Base-by-base conservation (phyloP, 1,140 invertebrate species). In the Limonius californicus region DNA sequence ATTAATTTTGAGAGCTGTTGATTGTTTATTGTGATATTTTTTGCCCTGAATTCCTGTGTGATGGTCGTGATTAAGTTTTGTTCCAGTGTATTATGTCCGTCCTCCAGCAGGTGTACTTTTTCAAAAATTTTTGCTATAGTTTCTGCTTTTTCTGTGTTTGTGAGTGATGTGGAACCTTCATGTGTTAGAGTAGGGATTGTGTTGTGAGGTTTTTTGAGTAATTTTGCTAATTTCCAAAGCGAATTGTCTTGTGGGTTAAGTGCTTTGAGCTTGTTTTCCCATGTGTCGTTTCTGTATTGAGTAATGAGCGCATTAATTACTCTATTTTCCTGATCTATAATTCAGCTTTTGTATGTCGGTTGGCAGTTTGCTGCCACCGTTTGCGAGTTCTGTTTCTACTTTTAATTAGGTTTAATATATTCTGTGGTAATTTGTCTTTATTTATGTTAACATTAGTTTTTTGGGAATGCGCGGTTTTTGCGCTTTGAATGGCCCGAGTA, bases 261-360 rank as follows among this genome's bases (percentile, higher is more conserved):
- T n/a, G n/a, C n/a, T n/a, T n/a, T n/a, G 6, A 45, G 12, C 3
- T n/a, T 45, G 4, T 7, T 7, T 45, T 6, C 43, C 43, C 43
- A 45, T 45, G 6, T 45, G 43, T n/a, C 15, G n/a, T 45, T 45
- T 45, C 43, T 45, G 16, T 45, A 45, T 45, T 45, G n/a, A n/a
- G n/a, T n/a, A n/a, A n/a, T n/a, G n/a, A n/a, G n/a, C n/a, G n/a
- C n/a, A n/a, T n/a, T n/a, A 6, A 32, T 32, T 32, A 6, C 27
- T 32, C 11, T 4, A 32, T 32, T 32, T 32, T 6, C 11, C 11
- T 32, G 27, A 6, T 11, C 27, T n/a, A n/a, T n/a, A n/a, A n/a
- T n/a, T n/a, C n/a, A n/a, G n/a, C n/a, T n/a, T n/a, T n/a, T n/a
- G n/a, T n/a, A n/a, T n/a, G n/a, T n/a, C n/a, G n/a, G n/a, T n/a